Conservation (phyloP, 2,797 vertebrate species). For the Balearica regulorum region DNA sequence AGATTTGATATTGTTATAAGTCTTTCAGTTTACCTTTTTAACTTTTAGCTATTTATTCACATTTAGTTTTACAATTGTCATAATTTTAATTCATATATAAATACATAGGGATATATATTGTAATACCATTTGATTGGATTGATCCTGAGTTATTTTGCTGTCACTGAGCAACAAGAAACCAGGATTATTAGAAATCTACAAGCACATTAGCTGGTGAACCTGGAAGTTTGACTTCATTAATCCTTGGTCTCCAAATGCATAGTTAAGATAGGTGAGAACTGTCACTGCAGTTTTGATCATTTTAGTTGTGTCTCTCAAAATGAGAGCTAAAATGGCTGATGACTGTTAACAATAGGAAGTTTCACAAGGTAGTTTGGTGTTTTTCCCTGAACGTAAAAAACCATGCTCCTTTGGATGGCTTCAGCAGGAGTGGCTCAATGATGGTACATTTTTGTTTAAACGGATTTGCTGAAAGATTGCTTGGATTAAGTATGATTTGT, state of each 20-base stretch:
- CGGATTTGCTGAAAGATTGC: slow-evolving; percentile 17
- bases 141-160: background rate
- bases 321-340: background rate
- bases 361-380: background rate
- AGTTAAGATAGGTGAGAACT: background rate
- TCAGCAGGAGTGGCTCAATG: background rate
- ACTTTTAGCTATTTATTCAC: background rate
- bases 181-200: background rate
- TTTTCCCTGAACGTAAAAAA: background rate
- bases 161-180: background rate
- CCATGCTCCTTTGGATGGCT: background rate
- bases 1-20: background rate
- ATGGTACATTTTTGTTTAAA: background rate
- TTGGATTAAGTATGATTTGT: slow-evolving; percentile 24
- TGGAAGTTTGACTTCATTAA: background rate
- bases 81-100: background rate
- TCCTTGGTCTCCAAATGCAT: background rate
- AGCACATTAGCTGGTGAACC: background rate
- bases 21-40: background rate
- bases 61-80: background rate
- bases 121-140: background rate
- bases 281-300: background rate
- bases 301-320: background rate
- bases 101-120: background rate
- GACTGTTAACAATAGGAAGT: background rate